Base-by-base conservation (phyloP, 1,140 invertebrate genomes). In the Gonatopus flavifemur region DNA sequence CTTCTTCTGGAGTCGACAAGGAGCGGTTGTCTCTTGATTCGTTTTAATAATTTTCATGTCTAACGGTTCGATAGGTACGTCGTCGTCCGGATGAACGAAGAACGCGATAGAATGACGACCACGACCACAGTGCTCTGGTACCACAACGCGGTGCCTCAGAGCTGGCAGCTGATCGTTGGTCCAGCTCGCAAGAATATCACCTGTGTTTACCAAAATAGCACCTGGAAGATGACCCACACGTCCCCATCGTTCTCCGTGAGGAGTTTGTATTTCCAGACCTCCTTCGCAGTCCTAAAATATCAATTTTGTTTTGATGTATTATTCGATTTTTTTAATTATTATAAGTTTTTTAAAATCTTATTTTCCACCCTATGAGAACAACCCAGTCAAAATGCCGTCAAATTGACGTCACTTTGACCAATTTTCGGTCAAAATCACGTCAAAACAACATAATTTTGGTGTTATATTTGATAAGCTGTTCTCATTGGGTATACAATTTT, bases 121-220 rank as follows among this genome's bases (percentile, higher is more conserved):
- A 31, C 82, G 79, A 0, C 81, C 78, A 36, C 81, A 80, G 24
- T 84, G 81, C 47, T 85, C 79, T 0, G 88, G 87, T 3, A 90
- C 80, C 0, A 88, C 80, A 2, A 90, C 86, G 3, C 88, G 85
- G 66, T 91, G 88, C 67, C 81, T 79, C 81, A 90, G 78, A 35
- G 90, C 86, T 9, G 83, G 81, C 44, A 90, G 82, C 30, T 81
- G 77, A 38, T 85, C 84, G 22, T 83, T 81, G 8, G 89, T 91
- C 90, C 89, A 92, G 30, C 81, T 79, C 35, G 87, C 85, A 25
- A 93, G 69, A 37, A 91, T 80, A 62, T 92, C 88, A 16, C 89
- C 91, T 18, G 86, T 84, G 62, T 90, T 90, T 21, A 92, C 81
- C 13, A 93, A 74, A 54, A 93, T 86, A 8, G 89, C 86, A 22